Conservation (phyloP, 1,140 invertebrate species). For the Pachypsylla venusta region DNA sequence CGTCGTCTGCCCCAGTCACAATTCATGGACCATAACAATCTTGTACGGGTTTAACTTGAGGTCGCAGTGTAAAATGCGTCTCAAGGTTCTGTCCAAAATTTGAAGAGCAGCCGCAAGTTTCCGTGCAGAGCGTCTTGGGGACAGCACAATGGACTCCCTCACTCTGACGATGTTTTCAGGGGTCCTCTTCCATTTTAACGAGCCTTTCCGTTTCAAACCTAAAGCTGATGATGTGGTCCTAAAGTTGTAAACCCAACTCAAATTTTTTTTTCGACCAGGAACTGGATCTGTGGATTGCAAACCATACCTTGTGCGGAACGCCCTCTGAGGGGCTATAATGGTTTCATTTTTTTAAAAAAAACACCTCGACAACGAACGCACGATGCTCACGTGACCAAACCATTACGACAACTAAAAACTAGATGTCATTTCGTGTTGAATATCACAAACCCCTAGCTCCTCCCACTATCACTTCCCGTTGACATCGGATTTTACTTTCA, state of each 20-base stretch:
- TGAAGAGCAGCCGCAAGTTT: constrained; percentile 19
- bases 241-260: constrained; percentile 18
- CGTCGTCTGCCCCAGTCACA: background rate
- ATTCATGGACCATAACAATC: background rate
- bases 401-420: constrained; percentile 22
- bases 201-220: constrained; percentile 18
- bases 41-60: constrained; percentile 17
- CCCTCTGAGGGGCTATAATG: constrained; percentile 16
- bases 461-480: background rate
- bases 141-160: constrained; percentile 15
- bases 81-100: constrained; percentile 15
- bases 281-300: constrained; percentile 12
- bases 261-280: constrained; percentile 16
- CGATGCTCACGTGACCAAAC: constrained; percentile 18
- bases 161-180: constrained; percentile 17
- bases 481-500: no score
- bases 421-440: background rate
- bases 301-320: constrained; percentile 16
- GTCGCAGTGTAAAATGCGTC: constrained; percentile 16
- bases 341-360: constrained; percentile 18
- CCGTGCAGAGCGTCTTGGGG: constrained; percentile 16
- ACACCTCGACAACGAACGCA: constrained; percentile 20
- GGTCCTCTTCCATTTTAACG: constrained; percentile 13
- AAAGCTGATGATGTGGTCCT: constrained; percentile 19
- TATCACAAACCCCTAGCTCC: background rate